Evolutionary conservation across 2,888 invertebrate genomes (phyloP), one percentile per base, ranked within the genome.

Genomic region (Agonopterix arenella): DNA sequence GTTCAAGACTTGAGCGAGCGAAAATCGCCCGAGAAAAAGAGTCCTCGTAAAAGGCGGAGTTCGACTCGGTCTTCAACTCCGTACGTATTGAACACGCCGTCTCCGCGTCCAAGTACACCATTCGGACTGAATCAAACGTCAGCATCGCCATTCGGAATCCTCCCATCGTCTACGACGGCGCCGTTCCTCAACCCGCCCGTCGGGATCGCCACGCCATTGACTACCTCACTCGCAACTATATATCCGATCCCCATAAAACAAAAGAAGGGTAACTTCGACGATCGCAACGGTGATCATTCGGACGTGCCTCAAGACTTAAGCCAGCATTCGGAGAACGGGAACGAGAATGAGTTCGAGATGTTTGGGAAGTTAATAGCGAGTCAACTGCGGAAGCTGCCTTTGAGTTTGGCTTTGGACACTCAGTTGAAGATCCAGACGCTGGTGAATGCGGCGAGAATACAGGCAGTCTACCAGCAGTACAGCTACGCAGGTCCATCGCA

Each of bases 321-420:
- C 61, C 88, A 88, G 66, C 84, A 85, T 67, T 76, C 85, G 13
- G 89, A 89, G 56, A 80, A 73, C 55, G 84, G 78, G 36, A 86
- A 83, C 57, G 89, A 89, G 56, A 89, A 88, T 55, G 89, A 89
- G 64, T 89, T 88, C 46, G 88, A 88, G 64, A 89, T 89, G 89
- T 89, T 89, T 55, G 89, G 85, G 40, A 88, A 88, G 65, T 61
- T 88, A 59, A 89, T 89, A 52, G 84, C 89, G 28, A 89, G 86
- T 62, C 89, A 89, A 61, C 62, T 89, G 58, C 68, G 88, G 57
- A 90, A 88, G 66, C 62, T 84, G 62, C 84, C 89, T 40, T 64
- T 88, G 42, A 85, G 84, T 53, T 64, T 85, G 66, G 86, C 86
- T 44, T 68, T 86, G 68, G 89, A 88, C 54, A 84, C 89, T 54